These are phyloP conservation scores for Sceloporus undulatus DNA, from an alignment of 2,113 vertebrate genomes.

Conservation along the genomic window DNA sequence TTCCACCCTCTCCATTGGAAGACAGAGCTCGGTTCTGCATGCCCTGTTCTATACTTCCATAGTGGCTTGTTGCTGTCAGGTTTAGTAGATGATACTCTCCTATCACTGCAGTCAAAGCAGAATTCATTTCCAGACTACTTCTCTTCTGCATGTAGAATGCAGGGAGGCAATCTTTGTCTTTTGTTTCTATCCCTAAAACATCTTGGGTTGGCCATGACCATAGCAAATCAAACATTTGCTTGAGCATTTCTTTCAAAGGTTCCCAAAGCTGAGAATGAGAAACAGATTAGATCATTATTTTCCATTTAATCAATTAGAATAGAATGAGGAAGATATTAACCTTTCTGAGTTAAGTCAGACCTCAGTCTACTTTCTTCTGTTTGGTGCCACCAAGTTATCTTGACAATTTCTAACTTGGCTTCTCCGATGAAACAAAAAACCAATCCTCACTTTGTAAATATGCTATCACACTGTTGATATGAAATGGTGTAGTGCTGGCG, in stretches of 20 bases:
- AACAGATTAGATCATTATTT: conserved; percentile 18
- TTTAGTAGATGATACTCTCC: neutral
- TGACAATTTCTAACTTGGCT: conserved; percentile 60
- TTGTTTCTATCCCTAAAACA: too few relatives aligned
- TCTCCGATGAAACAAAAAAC: conserved; percentile 67
- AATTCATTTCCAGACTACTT: neutral
- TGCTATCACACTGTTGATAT: conserved; percentile 67
- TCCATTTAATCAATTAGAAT: neutral
- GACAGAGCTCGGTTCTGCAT: neutral
- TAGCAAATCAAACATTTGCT: neutral
- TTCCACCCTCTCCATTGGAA: neutral
- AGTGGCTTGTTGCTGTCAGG: neutral
- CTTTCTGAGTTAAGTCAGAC: conserved; percentile 34
- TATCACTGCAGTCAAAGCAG: neutral
- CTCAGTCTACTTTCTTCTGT: neutral
- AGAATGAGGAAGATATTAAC: neutral
- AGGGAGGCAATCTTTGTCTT: too few relatives aligned
- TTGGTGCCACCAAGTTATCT: conserved; percentile 39
- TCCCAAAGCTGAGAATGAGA: neutral
- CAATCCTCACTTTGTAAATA: conserved; percentile 61
- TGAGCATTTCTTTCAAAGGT: conserved; percentile 30
- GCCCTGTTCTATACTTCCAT: neutral
- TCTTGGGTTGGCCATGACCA: neutral
- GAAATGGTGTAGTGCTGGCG: conserved; percentile 42
- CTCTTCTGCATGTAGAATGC: neutral